phyloP scores from a whole-genome alignment of 2,888 invertebrate genomes.

The Harpalus rufipes region DNA sequence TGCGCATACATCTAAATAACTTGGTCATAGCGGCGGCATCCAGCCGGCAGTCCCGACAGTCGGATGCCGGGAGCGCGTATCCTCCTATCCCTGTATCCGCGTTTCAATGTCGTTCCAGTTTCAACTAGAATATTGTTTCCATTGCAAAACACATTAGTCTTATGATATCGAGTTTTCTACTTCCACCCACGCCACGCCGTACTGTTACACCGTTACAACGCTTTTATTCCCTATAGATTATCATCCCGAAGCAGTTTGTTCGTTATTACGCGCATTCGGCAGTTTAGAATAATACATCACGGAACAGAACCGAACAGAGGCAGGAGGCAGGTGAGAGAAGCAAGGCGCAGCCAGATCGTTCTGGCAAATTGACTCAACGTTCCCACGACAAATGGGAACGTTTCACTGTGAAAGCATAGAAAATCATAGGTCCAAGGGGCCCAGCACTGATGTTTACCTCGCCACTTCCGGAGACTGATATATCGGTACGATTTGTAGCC shows the following conservation, averaged over 20 bases:
- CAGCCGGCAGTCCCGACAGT: slow-evolving; percentile 55
- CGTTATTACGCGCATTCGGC: slow-evolving; percentile 39
- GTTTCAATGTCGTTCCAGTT: slow-evolving; percentile 50
- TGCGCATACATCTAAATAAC: slow-evolving; percentile 74
- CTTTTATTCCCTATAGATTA: slow-evolving; percentile 54
- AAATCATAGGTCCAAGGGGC: slow-evolving; percentile 53
- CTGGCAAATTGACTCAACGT: slow-evolving; percentile 59
- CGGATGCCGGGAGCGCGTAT: slow-evolving; percentile 9
- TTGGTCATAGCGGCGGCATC: slow-evolving; percentile 70
- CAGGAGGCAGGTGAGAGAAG: slow-evolving; percentile 42
- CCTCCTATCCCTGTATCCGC: slow-evolving; percentile 7
- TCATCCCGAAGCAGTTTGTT: slow-evolving; percentile 26
- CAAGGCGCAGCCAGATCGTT: slow-evolving; percentile 35
- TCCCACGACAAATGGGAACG: slow-evolving; percentile 55
- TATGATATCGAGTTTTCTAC: slow-evolving; percentile 56
- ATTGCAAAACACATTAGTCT: slow-evolving; percentile 55
- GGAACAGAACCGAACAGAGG: slow-evolving; percentile 8
- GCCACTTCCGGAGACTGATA: slow-evolving; percentile 79
- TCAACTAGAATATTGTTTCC: slow-evolving; percentile 57
- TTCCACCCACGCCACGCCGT: no score
- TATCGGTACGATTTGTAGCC: slow-evolving; percentile 77
- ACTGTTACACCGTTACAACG: background rate
- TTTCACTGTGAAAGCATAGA: slow-evolving; percentile 47
- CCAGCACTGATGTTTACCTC: slow-evolving; percentile 76
- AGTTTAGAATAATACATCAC: slow-evolving; percentile 57